Base-by-base conservation (phyloP, 2,797 vertebrate species). In the Chloroceryle inda region DNA sequence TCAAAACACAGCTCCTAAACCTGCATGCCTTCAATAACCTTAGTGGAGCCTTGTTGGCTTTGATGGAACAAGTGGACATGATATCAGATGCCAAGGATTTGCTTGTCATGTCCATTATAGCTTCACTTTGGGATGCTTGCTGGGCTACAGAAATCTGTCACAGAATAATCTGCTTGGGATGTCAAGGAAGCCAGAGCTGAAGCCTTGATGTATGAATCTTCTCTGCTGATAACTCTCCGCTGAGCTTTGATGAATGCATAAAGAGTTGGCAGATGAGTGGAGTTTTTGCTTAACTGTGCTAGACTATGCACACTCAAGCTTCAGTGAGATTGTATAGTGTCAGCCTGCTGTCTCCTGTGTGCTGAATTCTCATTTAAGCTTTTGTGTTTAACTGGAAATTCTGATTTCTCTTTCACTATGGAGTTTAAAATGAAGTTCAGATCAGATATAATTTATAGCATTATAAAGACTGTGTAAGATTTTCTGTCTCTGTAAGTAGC, bases 211-310 rank as follows among this genome's bases (percentile, higher is more conserved):
- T 94, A 80, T 84, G 96, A 95, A 96, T 96, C 92, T 94, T 85
- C 93, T 79, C n/a, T 89, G 92, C 89, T 85, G 82, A 96, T 96
- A 88, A 91, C 52, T 94, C 95, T 96, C 96, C 58, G 59, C 81
- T 94, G 96, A 95, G 95, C 89, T 98, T 95, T 97, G 96, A 97
- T 83, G 94, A 97, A 95, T 95, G 94, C 94, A 89, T 88, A 94
- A 97, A 83, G 89, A 97, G 92, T 84, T 93, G 93, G 94, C 95
- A 92, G 97, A 97, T 50, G 79, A 97, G 93, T 33, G 14, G 64
- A 87, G 92, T 80, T 97, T 97, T 97, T 97, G 97, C 98, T 98
- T 94, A 98, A 97, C 89, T 94, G 79, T 42, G 82, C 95, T 92
- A 83, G 84, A 83, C 86, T 91, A 73, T 59, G 83, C 96, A 88